Conservation (phyloP, 1,140 invertebrate genomes). For the Diprion similis region DNA sequence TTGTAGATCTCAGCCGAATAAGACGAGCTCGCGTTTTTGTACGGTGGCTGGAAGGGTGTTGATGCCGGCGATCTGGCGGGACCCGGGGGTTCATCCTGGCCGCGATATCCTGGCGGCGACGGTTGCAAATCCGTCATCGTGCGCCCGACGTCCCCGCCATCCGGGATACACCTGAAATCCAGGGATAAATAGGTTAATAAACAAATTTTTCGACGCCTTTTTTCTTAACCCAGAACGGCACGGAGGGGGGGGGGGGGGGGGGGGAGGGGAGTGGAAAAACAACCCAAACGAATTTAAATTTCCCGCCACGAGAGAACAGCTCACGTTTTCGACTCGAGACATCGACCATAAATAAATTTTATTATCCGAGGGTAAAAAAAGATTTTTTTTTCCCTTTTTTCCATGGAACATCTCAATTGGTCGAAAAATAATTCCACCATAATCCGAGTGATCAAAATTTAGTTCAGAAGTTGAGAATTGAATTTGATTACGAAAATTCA, state of each 20-base stretch:
- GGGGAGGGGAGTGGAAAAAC: too few species aligned
- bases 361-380: too few species aligned
- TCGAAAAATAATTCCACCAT: too few species aligned
- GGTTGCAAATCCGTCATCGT: constrained; percentile 65
- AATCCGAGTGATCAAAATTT: too few species aligned
- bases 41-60: constrained; percentile 55
- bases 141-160: constrained; percentile 60
- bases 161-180: constrained; percentile 53
- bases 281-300: too few species aligned
- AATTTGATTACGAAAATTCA: too few species aligned
- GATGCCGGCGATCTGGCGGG: constrained; percentile 43
- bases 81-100: constrained; percentile 58
- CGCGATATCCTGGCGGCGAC: constrained; percentile 57
- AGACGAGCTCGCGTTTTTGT: constrained; percentile 42
- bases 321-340: too few species aligned
- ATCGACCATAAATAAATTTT: too few species aligned
- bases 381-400: too few species aligned
- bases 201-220: constrained; percentile 13
- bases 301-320: too few species aligned
- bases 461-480: too few species aligned
- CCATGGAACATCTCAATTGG: too few species aligned
- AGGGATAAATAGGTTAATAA: constrained; percentile 24
- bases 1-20: constrained; percentile 51
- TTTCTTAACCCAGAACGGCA: not conserved
- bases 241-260: not conserved